A percentile compares a stretch with the other conserved stretches of the same genome.
phyloP scores from a whole-genome alignment of 37 sponge, comb jelly and placozoan species.

The Spongilla lacustris region DNA sequence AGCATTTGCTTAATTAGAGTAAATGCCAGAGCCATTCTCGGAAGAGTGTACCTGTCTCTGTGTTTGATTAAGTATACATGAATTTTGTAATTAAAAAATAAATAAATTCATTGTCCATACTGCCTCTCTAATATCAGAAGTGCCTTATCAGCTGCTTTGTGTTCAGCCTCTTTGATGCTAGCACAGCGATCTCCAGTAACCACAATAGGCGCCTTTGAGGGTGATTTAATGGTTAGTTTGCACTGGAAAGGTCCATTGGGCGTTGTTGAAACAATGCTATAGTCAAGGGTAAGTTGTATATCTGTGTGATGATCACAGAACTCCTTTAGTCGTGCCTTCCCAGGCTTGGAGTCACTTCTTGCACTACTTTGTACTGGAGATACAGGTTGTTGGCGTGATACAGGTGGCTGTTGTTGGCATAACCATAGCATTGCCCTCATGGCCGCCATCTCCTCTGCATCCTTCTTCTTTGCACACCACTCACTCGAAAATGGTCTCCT shows the following conservation, averaged over 20 bases:
- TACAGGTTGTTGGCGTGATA: too few species aligned
- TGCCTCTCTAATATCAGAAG: not conserved
- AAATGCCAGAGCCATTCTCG: too few species aligned
- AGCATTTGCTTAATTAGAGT: too few species aligned
- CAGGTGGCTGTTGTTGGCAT: not conserved
- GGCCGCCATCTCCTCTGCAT: not conserved
- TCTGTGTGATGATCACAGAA: not conserved
- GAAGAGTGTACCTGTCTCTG: too few species aligned
- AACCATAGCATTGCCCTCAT: not conserved
- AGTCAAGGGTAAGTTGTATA: not conserved
- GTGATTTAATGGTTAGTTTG: not conserved
- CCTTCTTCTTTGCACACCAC: not conserved
- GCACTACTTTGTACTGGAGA: not conserved
- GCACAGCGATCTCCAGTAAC: not conserved
- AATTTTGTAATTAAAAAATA: too few species aligned
- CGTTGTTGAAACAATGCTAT: not conserved
- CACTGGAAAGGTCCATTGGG: not conserved
- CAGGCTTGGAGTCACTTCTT: not conserved
- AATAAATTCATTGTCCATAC: not conserved
- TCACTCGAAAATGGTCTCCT: not conserved
- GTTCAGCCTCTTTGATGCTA: not conserved
- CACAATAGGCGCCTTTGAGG: not conserved
- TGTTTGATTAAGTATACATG: too few species aligned
- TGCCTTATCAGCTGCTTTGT: not conserved
- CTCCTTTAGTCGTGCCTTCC: not conserved